Percentiles rank a stretch among this genome's conserved stretches.
Conservation (phyloP, 2,888 invertebrate genomes). For the Seira musarum region DNA sequence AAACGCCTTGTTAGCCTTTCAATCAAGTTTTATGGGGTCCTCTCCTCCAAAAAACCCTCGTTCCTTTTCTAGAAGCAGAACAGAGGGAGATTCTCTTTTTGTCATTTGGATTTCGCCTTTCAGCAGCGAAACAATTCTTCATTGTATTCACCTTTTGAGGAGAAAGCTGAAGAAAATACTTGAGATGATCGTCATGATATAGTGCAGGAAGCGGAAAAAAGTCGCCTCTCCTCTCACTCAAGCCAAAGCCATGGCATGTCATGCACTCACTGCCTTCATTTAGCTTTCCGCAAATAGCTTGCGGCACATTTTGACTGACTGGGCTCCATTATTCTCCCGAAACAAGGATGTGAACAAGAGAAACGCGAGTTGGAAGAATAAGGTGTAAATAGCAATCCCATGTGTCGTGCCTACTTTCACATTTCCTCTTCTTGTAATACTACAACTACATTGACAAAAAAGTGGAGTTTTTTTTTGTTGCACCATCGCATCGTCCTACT, state of each 20-base stretch:
- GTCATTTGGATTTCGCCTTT: neutral
- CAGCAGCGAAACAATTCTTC: neutral
- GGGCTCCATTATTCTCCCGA: constrained; percentile 27
- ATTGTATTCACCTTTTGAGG: neutral
- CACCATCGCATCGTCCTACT: neutral
- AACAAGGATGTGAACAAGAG: neutral
- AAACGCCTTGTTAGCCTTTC: constrained; percentile 12
- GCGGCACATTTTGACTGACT: constrained; percentile 46
- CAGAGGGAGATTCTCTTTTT: neutral
- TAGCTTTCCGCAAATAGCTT: neutral
- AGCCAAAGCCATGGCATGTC: constrained; percentile 4
- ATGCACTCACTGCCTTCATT: constrained; percentile 25
- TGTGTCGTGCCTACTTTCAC: constrained; percentile 53
- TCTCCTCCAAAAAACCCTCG: neutral
- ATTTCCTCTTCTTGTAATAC: neutral
- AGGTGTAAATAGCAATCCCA: constrained; percentile 49
- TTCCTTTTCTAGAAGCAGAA: neutral
- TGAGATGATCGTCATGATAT: neutral
- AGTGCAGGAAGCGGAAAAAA: neutral
- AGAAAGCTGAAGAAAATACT: neutral
- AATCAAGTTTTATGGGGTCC: constrained; percentile 23
- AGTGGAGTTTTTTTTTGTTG: neutral
- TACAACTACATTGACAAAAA: neutral
- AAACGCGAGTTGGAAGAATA: constrained; percentile 4
- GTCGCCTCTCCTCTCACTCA: too few relatives aligned